Evolutionary conservation across 2,888 invertebrate genomes (phyloP), one percentile per base, ranked within the genome.

Genomic region (Nipponacmea schrenckii): DNA sequence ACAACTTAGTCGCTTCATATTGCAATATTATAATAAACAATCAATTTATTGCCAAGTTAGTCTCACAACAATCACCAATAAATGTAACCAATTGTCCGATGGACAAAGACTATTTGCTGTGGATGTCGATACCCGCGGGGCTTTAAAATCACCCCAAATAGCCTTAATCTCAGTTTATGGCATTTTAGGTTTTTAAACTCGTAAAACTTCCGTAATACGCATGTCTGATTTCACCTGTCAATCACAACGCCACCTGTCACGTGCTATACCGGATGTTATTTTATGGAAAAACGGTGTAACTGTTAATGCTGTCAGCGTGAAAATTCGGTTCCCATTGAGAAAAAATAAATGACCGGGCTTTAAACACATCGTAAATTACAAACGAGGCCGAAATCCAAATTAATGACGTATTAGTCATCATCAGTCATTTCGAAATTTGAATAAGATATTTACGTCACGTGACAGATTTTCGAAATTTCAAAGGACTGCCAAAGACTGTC

Each of bases 131-230:
- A 8, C 39, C 39, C 39, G 39, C 39, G 10, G 39, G 39, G 39
- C 39, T 39, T 39, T 39, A 39, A 39, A 39, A 39, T 10, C 4
- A 7, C 39, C 8, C 39, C 56, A 20, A 56, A 56, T 56, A 56
- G 24, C 56, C 20, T 10, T 56, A 56, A 56, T 56, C 56, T 20
- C 24, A 56, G 20, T 56, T 56, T 56, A 56, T 56, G 56, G 20
- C 56, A 56, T 56, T 56, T 14, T 20, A 20, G 10, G 24, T 56
- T 24, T 24, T 24, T 20, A 24, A 56, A 56, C 20, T 24, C 56
- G 24, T 56, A 56, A 56, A 56, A 56, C 56, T 56, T 56, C 56
- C 56, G 56, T 56, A 56, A 56, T 56, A 56, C 56, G 56, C 56
- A 56, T 56, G 56, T 56, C 56, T 24, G 56, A 39, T 24, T 56